Evolutionary conservation across 2,888 invertebrate genomes (phyloP).

Genomic region (Calliphora vomitoria): DNA sequence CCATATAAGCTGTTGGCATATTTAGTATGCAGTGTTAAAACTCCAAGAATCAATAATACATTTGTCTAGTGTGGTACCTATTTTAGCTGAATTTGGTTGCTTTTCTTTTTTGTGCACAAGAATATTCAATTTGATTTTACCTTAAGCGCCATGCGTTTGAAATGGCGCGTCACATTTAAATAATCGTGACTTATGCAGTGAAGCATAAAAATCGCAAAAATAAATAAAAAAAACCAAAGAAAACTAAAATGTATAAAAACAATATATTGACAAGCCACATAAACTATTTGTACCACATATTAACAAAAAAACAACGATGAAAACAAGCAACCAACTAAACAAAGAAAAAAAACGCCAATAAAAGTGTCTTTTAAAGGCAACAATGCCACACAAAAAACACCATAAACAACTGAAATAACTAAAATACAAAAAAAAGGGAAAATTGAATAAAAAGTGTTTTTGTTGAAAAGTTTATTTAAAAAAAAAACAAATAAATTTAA

Average conservation of each 20-base stretch:
- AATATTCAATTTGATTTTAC: slow-evolving; percentile 66
- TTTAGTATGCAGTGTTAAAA: slow-evolving; percentile 66
- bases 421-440: slow-evolving; percentile 17
- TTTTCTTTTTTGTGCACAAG: slow-evolving; percentile 39
- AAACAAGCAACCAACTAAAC: not conserved
- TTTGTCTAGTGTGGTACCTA: slow-evolving; percentile 40
- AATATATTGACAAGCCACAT: slow-evolving; percentile 62
- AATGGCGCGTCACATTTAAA: slow-evolving; percentile 73
- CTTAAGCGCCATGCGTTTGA: slow-evolving; percentile 74
- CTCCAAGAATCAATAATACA: slow-evolving; percentile 54
- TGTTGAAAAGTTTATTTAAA: slow-evolving; percentile 11
- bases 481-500: slow-evolving; percentile 11
- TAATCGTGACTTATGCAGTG: slow-evolving; percentile 76
- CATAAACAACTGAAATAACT: slow-evolving; percentile 2
- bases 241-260: slow-evolving; percentile 36
- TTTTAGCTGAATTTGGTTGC: not conserved
- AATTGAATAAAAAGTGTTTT: slow-evolving; percentile 53
- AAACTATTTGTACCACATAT: slow-evolving; percentile 56
- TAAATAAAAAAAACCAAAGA: slow-evolving; percentile 24
- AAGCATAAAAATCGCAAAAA: slow-evolving; percentile 73
- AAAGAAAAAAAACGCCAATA: slow-evolving; percentile 13
- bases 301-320: slow-evolving; percentile 19
- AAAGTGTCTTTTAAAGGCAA: slow-evolving; percentile 37
- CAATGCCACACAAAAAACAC: slow-evolving; percentile 49
- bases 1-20: slow-evolving; percentile 27